A percentile compares a stretch with the other conserved stretches of the same genome.
Conservation (phyloP, 2,888 invertebrate genomes). For the Hirtodrosophila histrioides region DNA sequence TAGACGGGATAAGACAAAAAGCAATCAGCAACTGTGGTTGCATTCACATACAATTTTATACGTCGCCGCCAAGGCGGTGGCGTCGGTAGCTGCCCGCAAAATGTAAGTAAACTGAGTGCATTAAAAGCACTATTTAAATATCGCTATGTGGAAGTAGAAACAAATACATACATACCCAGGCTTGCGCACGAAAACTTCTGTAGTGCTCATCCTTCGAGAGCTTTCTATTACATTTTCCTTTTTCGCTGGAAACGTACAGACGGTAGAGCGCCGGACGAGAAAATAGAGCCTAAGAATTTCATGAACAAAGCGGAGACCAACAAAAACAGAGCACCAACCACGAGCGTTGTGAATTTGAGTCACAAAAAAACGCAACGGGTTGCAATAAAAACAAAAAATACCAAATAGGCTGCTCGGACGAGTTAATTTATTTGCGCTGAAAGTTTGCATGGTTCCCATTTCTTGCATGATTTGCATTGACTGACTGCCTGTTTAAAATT, state of each 20-base stretch:
- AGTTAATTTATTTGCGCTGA: not conserved
- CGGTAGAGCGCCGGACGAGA: conserved; percentile 1
- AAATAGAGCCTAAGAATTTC: conserved; percentile 32
- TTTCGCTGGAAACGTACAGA: conserved; percentile 5
- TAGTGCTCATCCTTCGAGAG: not conserved
- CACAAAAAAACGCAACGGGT: conserved; percentile 6
- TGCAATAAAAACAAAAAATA: conserved; percentile 8
- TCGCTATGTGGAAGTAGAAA: not conserved
- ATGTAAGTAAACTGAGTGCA: conserved; percentile 35
- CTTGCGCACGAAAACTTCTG: not conserved
- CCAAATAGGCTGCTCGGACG: conserved; percentile 10
- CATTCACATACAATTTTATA: conserved; percentile 1
- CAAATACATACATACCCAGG: not conserved
- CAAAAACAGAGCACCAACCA: conserved; percentile 49
- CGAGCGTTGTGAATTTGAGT: conserved; percentile 1
- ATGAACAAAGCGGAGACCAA: conserved; percentile 46
- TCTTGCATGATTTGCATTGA: conserved; percentile 20
- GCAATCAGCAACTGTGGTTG: not conserved
- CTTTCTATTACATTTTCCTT: conserved; percentile 6
- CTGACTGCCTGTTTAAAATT: conserved; percentile 17
- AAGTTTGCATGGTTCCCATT: conserved; percentile 9
- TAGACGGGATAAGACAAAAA: not conserved
- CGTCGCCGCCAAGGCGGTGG: conserved; percentile 58
- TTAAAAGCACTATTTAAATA: not conserved
- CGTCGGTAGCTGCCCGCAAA: conserved; percentile 30